These are phyloP conservation scores for Cydia pomonella DNA, from an alignment of 1,140 invertebrate genomes.

Conservation along the genomic window DNA sequence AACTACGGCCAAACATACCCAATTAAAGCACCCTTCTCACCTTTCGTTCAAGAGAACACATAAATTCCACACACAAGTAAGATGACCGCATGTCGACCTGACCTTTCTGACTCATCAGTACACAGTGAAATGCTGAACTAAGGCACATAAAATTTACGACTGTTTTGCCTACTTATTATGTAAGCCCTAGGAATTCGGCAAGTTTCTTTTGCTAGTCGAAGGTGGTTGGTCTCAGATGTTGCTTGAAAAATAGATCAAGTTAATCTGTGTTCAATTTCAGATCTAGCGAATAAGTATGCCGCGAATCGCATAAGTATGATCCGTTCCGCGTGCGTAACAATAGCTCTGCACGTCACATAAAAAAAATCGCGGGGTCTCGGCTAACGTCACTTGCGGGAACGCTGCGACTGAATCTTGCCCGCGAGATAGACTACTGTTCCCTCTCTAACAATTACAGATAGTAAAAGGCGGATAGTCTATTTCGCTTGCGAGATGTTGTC, in stretches of 20 bases:
- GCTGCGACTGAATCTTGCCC: too few relatives aligned
- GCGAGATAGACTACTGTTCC: too few relatives aligned
- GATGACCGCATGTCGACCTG: background rate
- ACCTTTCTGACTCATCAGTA: constrained; percentile 32
- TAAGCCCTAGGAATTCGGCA: constrained; percentile 2
- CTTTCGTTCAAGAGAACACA: constrained; percentile 21
- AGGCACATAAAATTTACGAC: constrained; percentile 33
- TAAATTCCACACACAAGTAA: constrained; percentile 24
- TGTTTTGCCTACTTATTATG: constrained; percentile 31
- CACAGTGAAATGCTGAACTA: constrained; percentile 27
- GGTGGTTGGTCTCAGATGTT: background rate
- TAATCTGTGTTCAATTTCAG: background rate
- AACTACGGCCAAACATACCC: background rate
- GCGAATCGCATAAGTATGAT: too few relatives aligned
- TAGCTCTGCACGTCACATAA: too few relatives aligned
- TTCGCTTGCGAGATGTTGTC: too few relatives aligned
- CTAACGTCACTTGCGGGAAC: too few relatives aligned
- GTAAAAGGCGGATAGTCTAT: too few relatives aligned
- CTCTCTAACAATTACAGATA: too few relatives aligned
- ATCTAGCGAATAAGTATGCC: too few relatives aligned
- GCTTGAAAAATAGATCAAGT: background rate
- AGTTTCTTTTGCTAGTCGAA: background rate
- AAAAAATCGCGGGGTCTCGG: too few relatives aligned
- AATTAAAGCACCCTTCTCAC: constrained; percentile 21
- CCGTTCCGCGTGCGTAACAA: too few relatives aligned